phyloP scores from a whole-genome alignment of 2,113 vertebrate species.

The Sceloporus tristichus region DNA sequence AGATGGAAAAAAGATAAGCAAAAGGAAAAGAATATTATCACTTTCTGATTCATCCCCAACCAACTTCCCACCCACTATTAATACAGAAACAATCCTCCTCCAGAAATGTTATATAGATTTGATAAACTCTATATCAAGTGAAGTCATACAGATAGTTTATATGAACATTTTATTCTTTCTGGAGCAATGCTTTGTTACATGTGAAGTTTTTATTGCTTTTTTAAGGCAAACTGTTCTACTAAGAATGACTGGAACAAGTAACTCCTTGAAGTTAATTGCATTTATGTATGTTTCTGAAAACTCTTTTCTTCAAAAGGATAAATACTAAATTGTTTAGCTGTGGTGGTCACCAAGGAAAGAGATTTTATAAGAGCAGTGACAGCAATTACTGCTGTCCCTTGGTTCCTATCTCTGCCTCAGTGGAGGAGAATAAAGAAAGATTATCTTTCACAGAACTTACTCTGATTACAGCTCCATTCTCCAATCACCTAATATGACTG shows the following conservation, averaged over 20 bases:
- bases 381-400: conserved; percentile 73
- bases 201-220: not conserved
- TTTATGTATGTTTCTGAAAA: conserved; percentile 52
- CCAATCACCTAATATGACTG: conserved; percentile 81
- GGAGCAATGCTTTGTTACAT: conserved; percentile 6
- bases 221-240: not conserved
- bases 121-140: not conserved
- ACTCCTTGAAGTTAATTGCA: conserved; percentile 28
- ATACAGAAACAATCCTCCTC: no score
- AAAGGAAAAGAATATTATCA: conserved; percentile 35
- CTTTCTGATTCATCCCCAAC: not conserved
- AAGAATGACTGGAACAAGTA: conserved; percentile 24
- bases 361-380: conserved; percentile 77
- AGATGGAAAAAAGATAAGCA: not conserved
- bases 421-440: conserved; percentile 80
- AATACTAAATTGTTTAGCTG: conserved; percentile 48
- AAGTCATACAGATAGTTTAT: conserved; percentile 10
- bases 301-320: conserved; percentile 49
- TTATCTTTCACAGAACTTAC: conserved; percentile 83
- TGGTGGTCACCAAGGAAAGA: conserved; percentile 54
- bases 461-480: conserved; percentile 83
- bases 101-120: no score
- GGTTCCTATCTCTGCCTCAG: conserved; percentile 74
- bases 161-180: conserved; percentile 30
- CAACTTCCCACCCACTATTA: no score